phyloP scores from a whole-genome alignment of 2,113 vertebrate genomes.

The Mohoua ochrocephala region DNA sequence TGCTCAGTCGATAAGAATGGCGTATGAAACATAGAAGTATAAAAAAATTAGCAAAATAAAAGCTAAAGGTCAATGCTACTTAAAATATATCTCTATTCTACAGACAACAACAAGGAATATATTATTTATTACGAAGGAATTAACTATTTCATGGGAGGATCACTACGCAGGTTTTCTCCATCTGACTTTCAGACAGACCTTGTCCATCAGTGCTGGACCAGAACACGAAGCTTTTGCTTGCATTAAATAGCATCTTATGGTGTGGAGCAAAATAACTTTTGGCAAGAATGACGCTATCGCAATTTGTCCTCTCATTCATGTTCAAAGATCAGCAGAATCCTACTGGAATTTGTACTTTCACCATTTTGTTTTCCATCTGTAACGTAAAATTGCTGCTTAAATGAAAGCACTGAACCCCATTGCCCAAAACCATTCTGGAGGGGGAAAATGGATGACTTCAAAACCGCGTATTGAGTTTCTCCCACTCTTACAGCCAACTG shows the following conservation, averaged over 20 bases:
- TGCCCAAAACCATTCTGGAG: background rate
- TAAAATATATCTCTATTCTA: background rate
- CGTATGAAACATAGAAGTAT: background rate
- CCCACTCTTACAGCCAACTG: background rate
- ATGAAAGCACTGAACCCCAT: fast-evolving
- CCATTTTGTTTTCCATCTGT: background rate
- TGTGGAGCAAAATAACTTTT: background rate
- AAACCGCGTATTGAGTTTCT: background rate
- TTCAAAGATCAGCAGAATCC: background rate
- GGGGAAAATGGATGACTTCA: background rate
- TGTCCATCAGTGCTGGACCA: background rate
- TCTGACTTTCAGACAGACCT: background rate
- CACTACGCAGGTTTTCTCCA: background rate
- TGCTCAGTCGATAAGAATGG: background rate
- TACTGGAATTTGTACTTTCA: background rate
- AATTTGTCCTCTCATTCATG: background rate
- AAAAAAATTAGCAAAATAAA: background rate
- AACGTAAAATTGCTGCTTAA: background rate
- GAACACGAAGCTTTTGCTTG: background rate
- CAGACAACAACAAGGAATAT: background rate
- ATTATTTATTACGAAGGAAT: background rate
- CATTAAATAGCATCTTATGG: background rate
- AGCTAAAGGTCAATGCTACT: background rate
- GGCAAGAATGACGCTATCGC: background rate
- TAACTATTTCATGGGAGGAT: background rate